These are phyloP conservation scores for Cladorhizidae sp. DNA, from an alignment of 37 sponge, comb jelly and placozoan genomes.

Conservation along the genomic window DNA sequence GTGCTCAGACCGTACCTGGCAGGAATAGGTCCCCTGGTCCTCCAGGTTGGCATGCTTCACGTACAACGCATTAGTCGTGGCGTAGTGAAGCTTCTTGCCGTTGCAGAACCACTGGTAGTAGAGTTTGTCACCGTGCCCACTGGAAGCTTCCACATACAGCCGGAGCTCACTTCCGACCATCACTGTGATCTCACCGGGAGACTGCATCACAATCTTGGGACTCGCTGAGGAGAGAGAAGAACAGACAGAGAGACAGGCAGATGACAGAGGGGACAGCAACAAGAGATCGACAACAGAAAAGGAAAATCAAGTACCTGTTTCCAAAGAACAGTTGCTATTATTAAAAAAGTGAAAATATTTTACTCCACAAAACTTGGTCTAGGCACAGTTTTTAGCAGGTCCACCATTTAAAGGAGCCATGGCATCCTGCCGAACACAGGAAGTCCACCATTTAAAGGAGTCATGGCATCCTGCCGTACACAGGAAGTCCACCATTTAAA, in stretches of 20 bases:
- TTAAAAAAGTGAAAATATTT: too few relatives aligned
- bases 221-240: background rate
- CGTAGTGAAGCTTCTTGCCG: slow-evolving; percentile 34
- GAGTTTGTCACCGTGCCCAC: slow-evolving; percentile 25
- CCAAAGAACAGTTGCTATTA: too few relatives aligned
- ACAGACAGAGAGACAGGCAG: background rate
- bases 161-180: background rate
- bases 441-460: too few relatives aligned
- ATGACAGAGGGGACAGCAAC: background rate
- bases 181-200: background rate
- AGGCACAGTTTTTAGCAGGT: too few relatives aligned
- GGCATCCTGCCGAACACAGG: too few relatives aligned
- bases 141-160: slow-evolving; percentile 1
- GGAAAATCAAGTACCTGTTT: background rate
- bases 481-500: too few relatives aligned
- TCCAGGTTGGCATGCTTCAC: slow-evolving; percentile 18
- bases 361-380: too few relatives aligned
- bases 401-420: too few relatives aligned
- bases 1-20: slow-evolving; percentile 49
- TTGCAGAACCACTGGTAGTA: slow-evolving; percentile 82
- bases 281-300: background rate
- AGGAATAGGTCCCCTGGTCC: slow-evolving; percentile 61
- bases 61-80: slow-evolving; percentile 21
- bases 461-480: too few relatives aligned
- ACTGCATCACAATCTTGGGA: background rate